A percentile compares a stretch with the other conserved stretches of the same genome.
phyloP scores from a whole-genome alignment of 2,888 invertebrate species.

The Sminthurinus aureus region DNA sequence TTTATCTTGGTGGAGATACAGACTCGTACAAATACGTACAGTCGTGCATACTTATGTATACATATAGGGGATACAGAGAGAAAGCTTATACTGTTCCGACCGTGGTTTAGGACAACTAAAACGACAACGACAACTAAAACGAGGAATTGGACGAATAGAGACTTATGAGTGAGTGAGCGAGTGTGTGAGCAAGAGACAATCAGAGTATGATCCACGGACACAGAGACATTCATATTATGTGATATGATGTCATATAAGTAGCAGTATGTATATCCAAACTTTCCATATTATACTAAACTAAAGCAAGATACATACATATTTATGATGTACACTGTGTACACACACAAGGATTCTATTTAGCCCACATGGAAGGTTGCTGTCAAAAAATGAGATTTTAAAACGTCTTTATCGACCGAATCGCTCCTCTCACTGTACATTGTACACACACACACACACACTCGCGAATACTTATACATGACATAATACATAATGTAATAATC shows the following conservation, averaged over 20 bases:
- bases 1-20: not conserved
- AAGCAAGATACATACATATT: not conserved
- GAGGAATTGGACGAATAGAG: too few species aligned
- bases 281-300: not conserved
- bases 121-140: too few species aligned
- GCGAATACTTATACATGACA: too few species aligned
- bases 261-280: not conserved
- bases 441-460: not conserved
- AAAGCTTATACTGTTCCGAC: not conserved
- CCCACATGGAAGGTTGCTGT: constrained; percentile 18
- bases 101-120: not conserved
- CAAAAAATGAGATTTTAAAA: constrained; percentile 43
- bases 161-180: too few species aligned
- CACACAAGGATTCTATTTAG: constrained; percentile 1
- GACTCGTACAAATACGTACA: not conserved
- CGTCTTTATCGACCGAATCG: constrained; percentile 38
- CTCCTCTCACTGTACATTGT: not conserved
- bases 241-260: not conserved
- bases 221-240: not conserved
- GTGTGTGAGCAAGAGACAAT: not conserved
- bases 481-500: too few species aligned
- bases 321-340: not conserved
- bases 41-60: too few species aligned
- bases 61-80: too few species aligned
- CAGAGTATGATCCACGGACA: not conserved